Evolutionary conservation across 2,888 invertebrate species (phyloP).

Genomic region (Automeris io): DNA sequence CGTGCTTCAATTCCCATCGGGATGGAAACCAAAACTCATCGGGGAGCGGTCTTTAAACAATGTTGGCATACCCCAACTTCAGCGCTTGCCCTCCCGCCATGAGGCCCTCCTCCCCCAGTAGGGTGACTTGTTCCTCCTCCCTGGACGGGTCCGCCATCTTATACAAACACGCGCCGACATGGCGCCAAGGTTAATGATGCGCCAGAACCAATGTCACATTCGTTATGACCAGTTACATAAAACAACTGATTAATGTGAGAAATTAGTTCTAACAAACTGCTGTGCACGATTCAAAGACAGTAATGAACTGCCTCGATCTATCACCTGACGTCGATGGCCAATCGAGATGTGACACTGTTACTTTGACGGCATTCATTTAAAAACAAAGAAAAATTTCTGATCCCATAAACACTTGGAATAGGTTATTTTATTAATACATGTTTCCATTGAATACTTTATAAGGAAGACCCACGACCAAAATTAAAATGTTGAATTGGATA

Average conservation of each 20-base stretch:
- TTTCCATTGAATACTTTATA: conserved; percentile 28
- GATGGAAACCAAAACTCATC: conserved; percentile 58
- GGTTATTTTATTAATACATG: conserved; percentile 43
- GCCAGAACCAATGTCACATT: conserved; percentile 82
- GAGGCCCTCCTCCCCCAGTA: conserved; percentile 97
- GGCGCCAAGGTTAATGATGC: conserved; percentile 78
- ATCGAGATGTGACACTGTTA: conserved; percentile 54
- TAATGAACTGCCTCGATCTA: conserved; percentile 26
- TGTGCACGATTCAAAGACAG: conserved; percentile 18
- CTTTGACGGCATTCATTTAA: conserved; percentile 27
- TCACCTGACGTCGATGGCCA: conserved; percentile 26
- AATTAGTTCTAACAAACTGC: conserved; percentile 15
- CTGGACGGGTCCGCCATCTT: conserved; percentile 98
- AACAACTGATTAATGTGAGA: conserved; percentile 15
- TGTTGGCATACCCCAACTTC: conserved; percentile 94
- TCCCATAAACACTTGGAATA: conserved; percentile 20
- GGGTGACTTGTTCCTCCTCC: conserved; percentile 96
- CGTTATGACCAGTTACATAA: conserved; percentile 19
- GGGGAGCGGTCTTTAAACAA: conserved; percentile 47
- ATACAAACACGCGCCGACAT: conserved; percentile 75
- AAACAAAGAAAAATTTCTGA: conserved; percentile 27
- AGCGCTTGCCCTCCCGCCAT: conserved; percentile 97
- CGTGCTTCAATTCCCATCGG: conserved; percentile 62
- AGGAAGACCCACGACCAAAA: conserved; percentile 51
- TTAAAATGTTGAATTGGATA: conserved; percentile 37